Evolutionary conservation across 2,113 vertebrate genomes (phyloP), one percentile per base, ranked within the genome.

Genomic region (Ammodytes marinus): DNA sequence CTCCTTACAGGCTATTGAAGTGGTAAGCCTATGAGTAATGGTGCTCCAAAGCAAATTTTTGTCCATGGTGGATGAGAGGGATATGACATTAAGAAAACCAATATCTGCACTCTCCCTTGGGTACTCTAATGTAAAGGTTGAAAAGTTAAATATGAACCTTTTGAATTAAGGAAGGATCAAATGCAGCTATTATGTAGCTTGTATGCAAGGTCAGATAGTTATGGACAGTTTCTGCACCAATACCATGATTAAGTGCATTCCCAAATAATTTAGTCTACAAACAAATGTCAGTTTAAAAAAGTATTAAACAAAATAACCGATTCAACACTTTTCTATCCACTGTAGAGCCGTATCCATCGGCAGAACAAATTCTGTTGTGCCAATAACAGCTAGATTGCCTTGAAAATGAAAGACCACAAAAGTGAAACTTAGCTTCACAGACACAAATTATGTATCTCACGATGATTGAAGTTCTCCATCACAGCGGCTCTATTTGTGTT

Each of bases 401-500:
- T 53, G 12, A 50, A 43, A 60, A 7, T 58, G 5, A 3, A 69
- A 5, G 39, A 53, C 12, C 10, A 6, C 39, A 27, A n/a, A 63
- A 54, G n/a, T 13, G 45, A 47, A 46, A 55, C 8, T 7, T 61
- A 47, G 27, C n/a, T 39, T 11, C 46, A 72, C 46, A 19, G 66
- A 76, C 39, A 42, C 47, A 73, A 15, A 49, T 35, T 61, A 12
- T 71, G 63, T 59, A 67, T 72, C 46, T 64, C 4, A 35, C 42
- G 6, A 37, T 45, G 40, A 77, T 57, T 54, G 53, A 73, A 73
- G 46, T 42, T 17, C 46, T 70, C 40, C 12, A 43, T 57, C 54
- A 42, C 55, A 45, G 46, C 9, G 3, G 6, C 59, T 68, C 8
- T 65, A 43, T 82, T 85, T 50, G 35, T n/a, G 35, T 72, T 79